Evolutionary conservation across 2,888 invertebrate species (phyloP), one percentile per base, ranked within the genome.

Genomic region (Villa cingulata): DNA sequence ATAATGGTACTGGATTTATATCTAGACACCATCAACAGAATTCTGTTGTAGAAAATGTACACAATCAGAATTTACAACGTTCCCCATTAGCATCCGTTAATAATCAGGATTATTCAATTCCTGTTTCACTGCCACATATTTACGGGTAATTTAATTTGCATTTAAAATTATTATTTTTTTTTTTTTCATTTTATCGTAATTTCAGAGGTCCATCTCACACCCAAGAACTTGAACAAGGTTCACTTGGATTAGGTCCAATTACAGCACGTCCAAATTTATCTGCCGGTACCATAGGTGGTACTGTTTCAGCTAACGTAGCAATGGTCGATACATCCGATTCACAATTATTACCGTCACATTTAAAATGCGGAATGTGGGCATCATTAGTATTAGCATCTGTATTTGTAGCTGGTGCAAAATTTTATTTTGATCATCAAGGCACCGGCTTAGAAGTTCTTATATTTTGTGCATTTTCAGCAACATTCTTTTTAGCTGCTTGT

Each of bases 331-430:
- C 49, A 3, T 32, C 49, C 17, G 56, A 57, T 18, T 45, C 51
- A 9, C 73, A 73, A 41, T 62, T 74, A 61, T 70, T 76, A 62
- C 75, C 74, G 14, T 73, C 76, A 16, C 78, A 78, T 53, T 66
- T 81, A 42, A 81, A 80, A 66, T 80, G 78, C 60, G 80, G 79
- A 46, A 77, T 85, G 70, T 80, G 83, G 70, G 79, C 81, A 37
- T 80, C 82, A 1, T 76, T 85, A 56, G 78, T 79, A 15, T 63
- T 85, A 41, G 78, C 80, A 2, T 78, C 81, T 1, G 74, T 81
- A 36, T 81, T 83, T 59, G 71, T 84, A 43, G 81, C 78, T 1
- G 80, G 79, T 27, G 79, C 79, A 20, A 84, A 82, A 66, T 81
- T 80, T 62, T 84, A 83, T 60, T 81, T 83, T 51, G 80, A 81